A percentile compares a stretch with the other conserved stretches of the same genome.
phyloP scores from a whole-genome alignment of 1,140 invertebrate genomes.

The Archivesica marissinica region DNA sequence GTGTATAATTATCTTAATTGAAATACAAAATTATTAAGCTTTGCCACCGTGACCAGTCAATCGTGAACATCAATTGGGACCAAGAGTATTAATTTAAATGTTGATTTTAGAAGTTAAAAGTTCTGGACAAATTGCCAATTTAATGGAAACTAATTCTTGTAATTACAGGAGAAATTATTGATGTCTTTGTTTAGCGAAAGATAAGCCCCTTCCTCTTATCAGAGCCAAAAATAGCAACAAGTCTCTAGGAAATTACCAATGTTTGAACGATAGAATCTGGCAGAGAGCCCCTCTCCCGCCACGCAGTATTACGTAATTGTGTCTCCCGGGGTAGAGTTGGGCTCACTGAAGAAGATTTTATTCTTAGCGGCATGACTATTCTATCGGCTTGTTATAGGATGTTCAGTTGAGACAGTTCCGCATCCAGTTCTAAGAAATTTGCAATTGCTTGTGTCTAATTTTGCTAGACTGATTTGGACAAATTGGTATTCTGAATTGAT shows the following conservation, averaged over 20 bases:
- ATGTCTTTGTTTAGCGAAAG: conserved; percentile 7
- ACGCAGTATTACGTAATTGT: background rate
- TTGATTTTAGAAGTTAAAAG: too few relatives aligned
- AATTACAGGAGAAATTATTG: background rate
- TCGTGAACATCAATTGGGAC: too few relatives aligned
- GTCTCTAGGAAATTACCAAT: background rate
- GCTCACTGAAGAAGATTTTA: background rate
- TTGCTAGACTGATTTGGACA: conserved; percentile 43
- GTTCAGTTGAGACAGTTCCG: background rate
- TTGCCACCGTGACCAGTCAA: too few relatives aligned
- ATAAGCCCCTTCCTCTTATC: conserved; percentile 10
- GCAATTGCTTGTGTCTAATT: conserved; percentile 14
- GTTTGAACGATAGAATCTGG: background rate
- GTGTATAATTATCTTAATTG: too few relatives aligned
- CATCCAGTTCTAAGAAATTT: background rate
- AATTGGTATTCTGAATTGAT: conserved; percentile 39
- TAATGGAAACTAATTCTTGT: too few relatives aligned
- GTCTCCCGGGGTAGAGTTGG: background rate
- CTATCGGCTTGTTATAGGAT: background rate
- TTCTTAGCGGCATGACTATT: background rate
- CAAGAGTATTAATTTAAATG: too few relatives aligned
- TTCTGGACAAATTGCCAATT: too few relatives aligned
- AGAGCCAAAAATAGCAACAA: conserved; percentile 7
- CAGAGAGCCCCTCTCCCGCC: background rate
- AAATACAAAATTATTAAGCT: too few relatives aligned